Evolutionary conservation across 2,797 vertebrate genomes (phyloP).

Genomic region (Esox lucius): DNA sequence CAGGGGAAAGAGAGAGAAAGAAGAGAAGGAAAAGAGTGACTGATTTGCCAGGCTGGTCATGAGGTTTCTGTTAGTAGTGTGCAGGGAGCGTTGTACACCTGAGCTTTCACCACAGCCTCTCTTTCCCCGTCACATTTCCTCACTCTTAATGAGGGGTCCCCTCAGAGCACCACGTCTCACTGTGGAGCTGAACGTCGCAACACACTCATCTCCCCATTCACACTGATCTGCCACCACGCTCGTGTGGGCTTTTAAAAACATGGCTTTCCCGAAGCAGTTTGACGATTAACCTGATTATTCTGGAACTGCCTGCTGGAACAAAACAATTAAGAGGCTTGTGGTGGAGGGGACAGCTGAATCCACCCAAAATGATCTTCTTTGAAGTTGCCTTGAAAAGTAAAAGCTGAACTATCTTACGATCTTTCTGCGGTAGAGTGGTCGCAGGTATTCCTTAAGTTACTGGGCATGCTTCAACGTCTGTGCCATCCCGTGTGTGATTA

Average conservation of each 20-base stretch:
- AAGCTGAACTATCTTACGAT: not conserved
- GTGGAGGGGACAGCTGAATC: not conserved
- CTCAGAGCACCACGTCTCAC: slow-evolving; percentile 13
- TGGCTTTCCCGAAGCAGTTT: slow-evolving; percentile 42
- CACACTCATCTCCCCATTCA: slow-evolving; percentile 32
- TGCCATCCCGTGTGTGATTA: slow-evolving; percentile 41
- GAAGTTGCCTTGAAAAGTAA: slow-evolving; percentile 13
- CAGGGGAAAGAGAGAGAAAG: not conserved
- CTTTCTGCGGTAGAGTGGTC: not conserved
- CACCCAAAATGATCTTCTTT: too few relatives aligned
- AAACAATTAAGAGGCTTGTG: not conserved
- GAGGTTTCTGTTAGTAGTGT: slow-evolving; percentile 62
- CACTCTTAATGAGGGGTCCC: slow-evolving; percentile 38
- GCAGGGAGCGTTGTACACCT: slow-evolving; percentile 50
- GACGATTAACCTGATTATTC: slow-evolving; percentile 35
- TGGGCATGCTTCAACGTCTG: slow-evolving; percentile 45
- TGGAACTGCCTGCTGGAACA: not conserved
- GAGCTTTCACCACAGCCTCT: slow-evolving; percentile 54
- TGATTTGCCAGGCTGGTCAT: slow-evolving; percentile 44
- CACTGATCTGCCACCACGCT: slow-evolving; percentile 32
- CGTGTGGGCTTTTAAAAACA: slow-evolving; percentile 43
- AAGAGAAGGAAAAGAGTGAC: slow-evolving; percentile 16
- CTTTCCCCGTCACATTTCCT: slow-evolving; percentile 56
- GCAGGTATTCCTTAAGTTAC: not conserved
- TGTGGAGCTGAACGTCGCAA: slow-evolving; percentile 15